Evolutionary conservation across 2,113 vertebrate species (phyloP).

Genomic region (Leptocoma aspasia): DNA sequence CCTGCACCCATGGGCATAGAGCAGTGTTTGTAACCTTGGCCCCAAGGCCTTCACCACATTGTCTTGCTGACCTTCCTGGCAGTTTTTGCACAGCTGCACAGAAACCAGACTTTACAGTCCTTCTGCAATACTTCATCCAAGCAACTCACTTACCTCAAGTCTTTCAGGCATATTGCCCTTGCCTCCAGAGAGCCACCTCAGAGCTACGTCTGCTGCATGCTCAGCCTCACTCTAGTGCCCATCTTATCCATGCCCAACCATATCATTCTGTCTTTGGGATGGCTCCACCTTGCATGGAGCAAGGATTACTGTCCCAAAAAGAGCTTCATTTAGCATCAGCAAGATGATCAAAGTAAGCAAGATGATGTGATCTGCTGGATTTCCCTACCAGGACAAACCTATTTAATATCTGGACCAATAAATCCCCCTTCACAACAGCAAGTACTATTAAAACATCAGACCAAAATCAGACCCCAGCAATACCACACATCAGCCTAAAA

Average conservation of each 20-base stretch:
- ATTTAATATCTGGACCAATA: not conserved
- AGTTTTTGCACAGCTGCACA: not conserved
- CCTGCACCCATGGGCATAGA: accelerated
- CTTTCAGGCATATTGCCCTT: not conserved
- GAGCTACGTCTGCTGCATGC: not conserved
- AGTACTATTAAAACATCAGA: not conserved
- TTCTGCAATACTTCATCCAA: not conserved
- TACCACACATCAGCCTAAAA: not conserved
- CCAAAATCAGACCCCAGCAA: not conserved
- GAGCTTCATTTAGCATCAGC: not conserved
- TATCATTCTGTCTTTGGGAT: not conserved
- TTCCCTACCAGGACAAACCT: not conserved
- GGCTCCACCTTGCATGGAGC: not conserved
- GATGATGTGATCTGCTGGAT: not conserved
- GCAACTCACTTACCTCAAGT: not conserved
- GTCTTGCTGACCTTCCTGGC: not conserved
- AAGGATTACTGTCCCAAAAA: not conserved
- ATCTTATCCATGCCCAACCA: not conserved
- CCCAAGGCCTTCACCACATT: not conserved
- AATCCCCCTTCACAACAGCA: not conserved
- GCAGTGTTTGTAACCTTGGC: accelerated
- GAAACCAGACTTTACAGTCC: not conserved
- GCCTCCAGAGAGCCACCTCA: not conserved
- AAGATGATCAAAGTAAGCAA: not conserved
- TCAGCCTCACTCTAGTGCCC: not conserved